A percentile compares a stretch with the other conserved stretches of the same genome.
phyloP scores from a whole-genome alignment of 2,888 invertebrate species.

The Rotaria sp. region DNA sequence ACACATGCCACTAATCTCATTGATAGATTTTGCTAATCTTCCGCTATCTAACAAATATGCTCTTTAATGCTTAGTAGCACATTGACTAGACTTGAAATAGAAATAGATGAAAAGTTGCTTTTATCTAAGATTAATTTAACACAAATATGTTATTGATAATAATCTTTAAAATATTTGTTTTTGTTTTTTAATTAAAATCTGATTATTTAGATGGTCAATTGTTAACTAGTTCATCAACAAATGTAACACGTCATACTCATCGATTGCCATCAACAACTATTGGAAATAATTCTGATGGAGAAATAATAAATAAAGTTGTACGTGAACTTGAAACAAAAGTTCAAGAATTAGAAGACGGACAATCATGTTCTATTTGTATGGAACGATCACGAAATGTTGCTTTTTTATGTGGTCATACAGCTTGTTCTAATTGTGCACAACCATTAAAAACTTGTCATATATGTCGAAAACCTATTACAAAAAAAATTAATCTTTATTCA shows the following conservation, averaged over 20 bases:
- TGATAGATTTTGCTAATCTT: no score
- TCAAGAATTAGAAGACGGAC: slow-evolving; percentile 76
- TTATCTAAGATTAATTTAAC: no score
- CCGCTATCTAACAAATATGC: no score
- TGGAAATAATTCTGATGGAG: neutral
- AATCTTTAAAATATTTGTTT: no score
- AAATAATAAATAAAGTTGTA: slow-evolving; percentile 28
- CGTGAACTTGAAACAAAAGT: slow-evolving; percentile 66
- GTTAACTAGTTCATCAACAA: neutral
- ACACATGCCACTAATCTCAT: no score
- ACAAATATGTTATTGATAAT: no score
- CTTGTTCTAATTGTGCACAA: slow-evolving; percentile 73
- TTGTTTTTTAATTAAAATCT: no score
- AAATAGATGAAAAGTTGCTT: no score
- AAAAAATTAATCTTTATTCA: slow-evolving; percentile 65
- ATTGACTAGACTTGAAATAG: no score
- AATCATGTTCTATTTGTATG: slow-evolving; percentile 79
- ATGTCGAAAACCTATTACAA: slow-evolving; percentile 70
- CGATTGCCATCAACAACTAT: neutral
- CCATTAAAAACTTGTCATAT: slow-evolving; percentile 76
- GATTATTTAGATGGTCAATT: slow-evolving; percentile 17
- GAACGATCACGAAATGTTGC: slow-evolving; percentile 72
- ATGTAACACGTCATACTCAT: neutral
- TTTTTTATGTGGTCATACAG: slow-evolving; percentile 79
- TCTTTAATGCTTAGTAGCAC: no score